Base-by-base conservation (phyloP, 2,113 vertebrate genomes). In the Empidonax alnorum region DNA sequence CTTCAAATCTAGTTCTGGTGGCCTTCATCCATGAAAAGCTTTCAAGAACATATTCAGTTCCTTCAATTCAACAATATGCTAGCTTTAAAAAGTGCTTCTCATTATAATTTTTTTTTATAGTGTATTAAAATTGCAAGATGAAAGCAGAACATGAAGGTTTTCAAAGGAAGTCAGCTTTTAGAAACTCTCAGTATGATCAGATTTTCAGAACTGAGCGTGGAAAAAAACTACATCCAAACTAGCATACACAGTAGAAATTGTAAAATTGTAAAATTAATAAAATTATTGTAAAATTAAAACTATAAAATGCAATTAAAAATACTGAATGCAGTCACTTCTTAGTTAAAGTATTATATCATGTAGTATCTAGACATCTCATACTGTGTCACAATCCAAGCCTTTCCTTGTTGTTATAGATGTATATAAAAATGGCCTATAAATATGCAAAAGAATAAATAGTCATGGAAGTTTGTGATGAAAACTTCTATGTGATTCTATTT, bases 401-500 rank as follows among this genome's bases (percentile, higher is more conserved):
- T 53, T 52, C 44, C 55, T 28, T 92, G 12, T 61, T 92, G 39
- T 44, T 78, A 63, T 0, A 65, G 10, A n/a, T 56, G 5, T 41
- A 61, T n/a, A 82, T 14, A 73, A 66, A 87, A 87, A 85, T 56
- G 35, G 14, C 75, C 58, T 73, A 58, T 53, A 75, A 84, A 89
- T 66, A 76, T 52, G 30, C 14, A 42, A 55, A 87, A 46, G 22
- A 73, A 28, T 58, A 88, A 87, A 87, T 12, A 78, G 44, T 66
- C 14, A 55, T 14, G 14, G 41, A 84, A 58, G 46, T 76, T 66
- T 83, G 28, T 65, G n/a, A 76, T 50, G 71, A 96, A 91, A 95
- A 94, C 14, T 86, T 87, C 53, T 84, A 78, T 67, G 69, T 84
- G 4, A 86, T 69, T 93, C 77, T 96, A 68, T 88, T 91, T 87